Base-by-base conservation (phyloP, 2,113 vertebrate species). In the Psilopogon haemacephalus region DNA sequence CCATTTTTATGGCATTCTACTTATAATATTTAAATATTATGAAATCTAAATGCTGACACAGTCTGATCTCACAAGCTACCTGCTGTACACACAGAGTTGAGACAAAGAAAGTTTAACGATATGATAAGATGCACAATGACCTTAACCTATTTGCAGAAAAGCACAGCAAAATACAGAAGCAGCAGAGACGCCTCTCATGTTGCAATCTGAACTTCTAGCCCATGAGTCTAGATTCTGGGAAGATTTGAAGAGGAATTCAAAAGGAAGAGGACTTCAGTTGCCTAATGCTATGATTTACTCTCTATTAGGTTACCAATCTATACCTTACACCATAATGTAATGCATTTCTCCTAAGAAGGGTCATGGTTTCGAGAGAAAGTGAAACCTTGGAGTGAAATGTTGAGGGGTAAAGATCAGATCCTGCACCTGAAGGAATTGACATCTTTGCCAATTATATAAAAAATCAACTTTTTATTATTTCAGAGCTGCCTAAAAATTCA, bases 391-490 rank as follows among this genome's bases (percentile, higher is more conserved):
- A 50, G 42, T 21, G 52, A 32, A 62, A 84, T 65, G 18, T 12
- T 11, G 6, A 32, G 9, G 15, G 30, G 58, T 24, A 76, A 80
- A 76, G 26, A 55, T 12, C 33, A 60, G 58, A 56, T 32, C 2
- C 1, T 15, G 6, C 2, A 46, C 11, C 35, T 38, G 27, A 42
- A 37, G 23, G 8, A 73, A 8, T 3, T 0, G 0, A 7, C 28
- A 48, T 11, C 19, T 84, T 82, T 0, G 1, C 16, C 15, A 44
- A 17, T 44, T 42, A n/a, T n/a, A n/a, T 42, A 15, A 42, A 42
- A 42, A 42, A 42, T n/a, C 19, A 40, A 48, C 15, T 69, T n/a
- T n/a, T n/a, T 33, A 8, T 13, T 52, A 3, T 70, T 55, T 74
- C 56, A 70, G 42, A 60, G 30, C 0, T 3, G 27, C 33, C 30